phyloP scores from a whole-genome alignment of 2,888 invertebrate species.

The Drosophila putrida region DNA sequence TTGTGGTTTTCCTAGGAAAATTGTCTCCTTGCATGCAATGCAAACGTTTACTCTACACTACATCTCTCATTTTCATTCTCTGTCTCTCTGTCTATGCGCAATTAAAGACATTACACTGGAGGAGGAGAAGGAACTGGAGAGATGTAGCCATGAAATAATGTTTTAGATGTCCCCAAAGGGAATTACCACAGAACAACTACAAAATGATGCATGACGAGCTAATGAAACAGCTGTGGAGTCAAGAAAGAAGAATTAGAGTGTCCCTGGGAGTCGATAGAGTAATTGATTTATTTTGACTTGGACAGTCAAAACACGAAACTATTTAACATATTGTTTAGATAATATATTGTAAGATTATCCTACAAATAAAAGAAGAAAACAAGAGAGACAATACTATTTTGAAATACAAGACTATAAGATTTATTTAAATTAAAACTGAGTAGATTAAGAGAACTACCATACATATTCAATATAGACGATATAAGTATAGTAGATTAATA shows the following conservation, averaged over 20 bases:
- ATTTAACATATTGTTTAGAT: not conserved
- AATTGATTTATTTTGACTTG: slow-evolving; percentile 41
- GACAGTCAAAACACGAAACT: slow-evolving; percentile 26
- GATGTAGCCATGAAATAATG: slow-evolving; percentile 31
- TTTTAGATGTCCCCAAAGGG: slow-evolving; percentile 58
- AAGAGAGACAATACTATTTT: not conserved
- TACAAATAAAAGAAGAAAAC: not conserved
- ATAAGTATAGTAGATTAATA: too few species aligned
- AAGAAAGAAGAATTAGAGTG: not conserved
- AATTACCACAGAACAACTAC: slow-evolving; percentile 44
- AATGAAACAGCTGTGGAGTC: slow-evolving; percentile 54
- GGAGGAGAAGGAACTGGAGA: slow-evolving; percentile 5
- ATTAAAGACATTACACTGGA: slow-evolving; percentile 23
- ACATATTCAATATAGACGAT: too few species aligned
- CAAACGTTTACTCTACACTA: not conserved
- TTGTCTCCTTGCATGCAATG: slow-evolving; percentile 38
- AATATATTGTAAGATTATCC: not conserved
- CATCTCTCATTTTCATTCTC: not conserved
- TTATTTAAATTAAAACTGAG: not conserved
- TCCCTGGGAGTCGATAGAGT: slow-evolving; percentile 1
- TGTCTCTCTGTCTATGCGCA: slow-evolving; percentile 13
- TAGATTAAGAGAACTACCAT: not conserved
- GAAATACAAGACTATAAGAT: not conserved
- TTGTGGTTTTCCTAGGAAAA: slow-evolving; percentile 48
- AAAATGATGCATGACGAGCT: slow-evolving; percentile 40